Evolutionary conservation across 2,797 vertebrate species (phyloP), one percentile per base, ranked within the genome.

Genomic region (Mus minutoides): DNA sequence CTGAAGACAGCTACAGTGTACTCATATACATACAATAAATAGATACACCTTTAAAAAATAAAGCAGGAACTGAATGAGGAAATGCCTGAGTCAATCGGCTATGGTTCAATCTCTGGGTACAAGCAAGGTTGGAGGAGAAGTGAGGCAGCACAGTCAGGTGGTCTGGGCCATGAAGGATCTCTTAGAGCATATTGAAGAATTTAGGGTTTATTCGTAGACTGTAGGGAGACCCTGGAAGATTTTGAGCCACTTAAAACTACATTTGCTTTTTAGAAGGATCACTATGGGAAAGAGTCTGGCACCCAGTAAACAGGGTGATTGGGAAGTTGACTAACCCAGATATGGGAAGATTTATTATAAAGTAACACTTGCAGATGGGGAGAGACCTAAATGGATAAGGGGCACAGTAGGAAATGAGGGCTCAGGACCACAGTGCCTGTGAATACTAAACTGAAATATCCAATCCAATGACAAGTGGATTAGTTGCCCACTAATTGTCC

Each of bases 201-300:
- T 37, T n/a, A 79, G 54, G 60, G 31, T 49, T 58, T 87, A 75
- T 90, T 67, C 13, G 9, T 40, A 83, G 93, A 73, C 71, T 19
- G 26, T 24, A 46, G 46, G 86, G 76, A 86, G 43, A 40, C 69
- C 22, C 2, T 75, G 75, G 76, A 40, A 73, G 43, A 56, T 19
- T 73, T 76, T 88, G 88, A 77, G 37, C 10, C 24, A 78, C 9
- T 29, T 56, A 49, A 9, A 22, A 24, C 56, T 80, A 22, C 24
- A 54, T 17, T 79, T 43, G 78, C 56, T 43, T 84, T 64, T 90
- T 77, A 40, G 49, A 94, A 94, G 58, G 71, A 31, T 69, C 56
- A 9, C 37, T 8, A 73, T 78, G 6, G 29, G 84, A 79, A 91
- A 64, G 80, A 52, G 7, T 34, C 52, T 26, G 77, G 80, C 82